Evolutionary conservation across 2,113 vertebrate genomes (phyloP), one percentile per base, ranked within the genome.

Genomic region (Pangasianodon hypophthalmus): DNA sequence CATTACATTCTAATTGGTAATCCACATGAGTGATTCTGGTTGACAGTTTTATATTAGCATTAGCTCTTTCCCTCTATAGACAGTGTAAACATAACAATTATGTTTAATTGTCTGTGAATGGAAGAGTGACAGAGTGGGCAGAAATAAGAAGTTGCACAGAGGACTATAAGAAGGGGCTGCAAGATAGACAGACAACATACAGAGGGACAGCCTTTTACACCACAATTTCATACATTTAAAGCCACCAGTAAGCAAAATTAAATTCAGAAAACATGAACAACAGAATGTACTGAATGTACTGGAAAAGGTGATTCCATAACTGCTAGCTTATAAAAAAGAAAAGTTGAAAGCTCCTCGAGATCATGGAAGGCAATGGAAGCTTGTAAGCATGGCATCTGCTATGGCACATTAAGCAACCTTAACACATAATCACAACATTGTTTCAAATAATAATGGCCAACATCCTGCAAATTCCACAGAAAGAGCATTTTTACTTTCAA

Each of bases 31-130:
- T 64, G 83, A 44, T 85, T 32, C 37, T 46, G 58, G 6, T 37
- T 58, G n/a, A 58, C 16, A 60, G 16, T n/a, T 82, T 84, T 56
- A 14, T 44, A 58, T 56, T 56, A 75, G 32, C 26, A 41, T 62
- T 84, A 62, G 21, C 56, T 44, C 44, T 73, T 32, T 87, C 16
- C 21, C 41, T 87, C 50, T 26, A 0, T n/a, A 41, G 32, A 87
- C 71, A 44, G 86, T 41, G n/a, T n/a, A 87, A 26, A 87, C 62
- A 67, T 44, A 60, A 48, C n/a, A 50, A 50, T 88, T 80, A 88
- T 54, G 62, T 26, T 69, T 69, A 69, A 56, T 82, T 10, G 4
- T 88, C n/a, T 54, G 60, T 86, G 16, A 86, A 86, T 52, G 19
- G 48, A 69, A 67, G 46, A 67, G 41, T 80, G 56, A 44, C 87